A percentile compares a stretch with the other conserved stretches of the same genome.
Evolutionary conservation across 2,113 vertebrate species (phyloP).

Genomic region (Melanotaenia duboulayi): DNA sequence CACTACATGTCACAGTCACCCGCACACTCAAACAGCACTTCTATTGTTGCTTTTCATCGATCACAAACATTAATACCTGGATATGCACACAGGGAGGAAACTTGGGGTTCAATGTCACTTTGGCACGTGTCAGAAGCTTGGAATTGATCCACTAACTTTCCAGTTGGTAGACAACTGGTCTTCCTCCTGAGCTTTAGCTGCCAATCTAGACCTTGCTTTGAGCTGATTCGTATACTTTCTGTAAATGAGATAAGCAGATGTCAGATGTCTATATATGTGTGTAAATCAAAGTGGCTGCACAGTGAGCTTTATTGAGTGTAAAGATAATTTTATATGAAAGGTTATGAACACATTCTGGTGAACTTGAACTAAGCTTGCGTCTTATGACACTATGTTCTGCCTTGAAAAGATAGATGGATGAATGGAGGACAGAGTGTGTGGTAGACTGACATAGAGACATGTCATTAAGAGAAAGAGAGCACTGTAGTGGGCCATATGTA

Average conservation of each 20-base stretch:
- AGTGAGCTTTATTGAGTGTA: background rate
- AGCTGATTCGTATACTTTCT: constrained; percentile 14
- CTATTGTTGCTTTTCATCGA: too few relatives aligned
- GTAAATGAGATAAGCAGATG: background rate
- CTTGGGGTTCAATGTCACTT: too few relatives aligned
- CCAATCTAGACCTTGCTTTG: background rate
- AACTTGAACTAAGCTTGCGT: constrained; percentile 14
- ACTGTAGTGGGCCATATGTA: constrained; percentile 50
- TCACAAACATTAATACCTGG: too few relatives aligned
- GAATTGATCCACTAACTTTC: too few relatives aligned
- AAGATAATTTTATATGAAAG: constrained; percentile 1
- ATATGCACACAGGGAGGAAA: too few relatives aligned
- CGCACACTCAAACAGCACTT: too few relatives aligned
- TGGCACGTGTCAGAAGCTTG: too few relatives aligned
- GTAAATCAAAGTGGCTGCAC: background rate
- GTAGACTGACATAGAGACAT: constrained; percentile 24
- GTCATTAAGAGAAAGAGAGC: constrained; percentile 44
- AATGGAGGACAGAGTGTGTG: constrained; percentile 7
- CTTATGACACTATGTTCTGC: background rate
- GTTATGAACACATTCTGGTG: background rate
- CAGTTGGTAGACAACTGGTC: too few relatives aligned
- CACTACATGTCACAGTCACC: too few relatives aligned
- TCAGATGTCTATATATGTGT: constrained; percentile 9
- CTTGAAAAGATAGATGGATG: constrained; percentile 11
- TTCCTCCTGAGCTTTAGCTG: too few relatives aligned